Conservation (phyloP, 2,113 vertebrate genomes). For the Ivindomyrus marchei region DNA sequence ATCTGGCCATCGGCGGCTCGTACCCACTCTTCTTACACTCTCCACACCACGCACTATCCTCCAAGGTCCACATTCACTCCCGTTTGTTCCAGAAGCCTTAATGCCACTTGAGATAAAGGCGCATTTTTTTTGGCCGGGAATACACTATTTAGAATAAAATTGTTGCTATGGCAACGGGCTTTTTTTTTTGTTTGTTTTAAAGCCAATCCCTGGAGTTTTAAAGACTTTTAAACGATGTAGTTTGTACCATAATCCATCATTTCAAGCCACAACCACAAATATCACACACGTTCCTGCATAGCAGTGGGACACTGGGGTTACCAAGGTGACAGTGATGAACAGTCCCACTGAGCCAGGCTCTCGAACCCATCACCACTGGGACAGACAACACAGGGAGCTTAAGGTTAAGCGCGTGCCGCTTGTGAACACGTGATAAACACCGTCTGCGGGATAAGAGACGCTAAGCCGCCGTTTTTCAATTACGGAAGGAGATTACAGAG, state of each 20-base stretch:
- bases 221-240: neutral
- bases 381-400: neutral
- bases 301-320: neutral
- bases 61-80: neutral
- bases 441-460: neutral
- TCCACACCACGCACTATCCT: neutral
- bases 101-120: neutral
- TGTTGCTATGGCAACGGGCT: neutral
- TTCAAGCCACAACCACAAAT: neutral
- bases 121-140: neutral
- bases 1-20: neutral
- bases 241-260: neutral
- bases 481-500: conserved; percentile 11
- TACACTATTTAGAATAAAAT: neutral
- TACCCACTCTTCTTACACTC: neutral
- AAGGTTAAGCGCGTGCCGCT: neutral
- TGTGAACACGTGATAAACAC: neutral
- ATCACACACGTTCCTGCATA: neutral
- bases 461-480: conserved; percentile 16
- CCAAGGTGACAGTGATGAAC: neutral
- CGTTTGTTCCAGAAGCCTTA: neutral
- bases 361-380: neutral
- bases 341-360: neutral
- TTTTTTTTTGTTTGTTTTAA: neutral
- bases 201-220: neutral